Evolutionary conservation across 2,113 vertebrate species (phyloP).

Genomic region (Micromys minutus): DNA sequence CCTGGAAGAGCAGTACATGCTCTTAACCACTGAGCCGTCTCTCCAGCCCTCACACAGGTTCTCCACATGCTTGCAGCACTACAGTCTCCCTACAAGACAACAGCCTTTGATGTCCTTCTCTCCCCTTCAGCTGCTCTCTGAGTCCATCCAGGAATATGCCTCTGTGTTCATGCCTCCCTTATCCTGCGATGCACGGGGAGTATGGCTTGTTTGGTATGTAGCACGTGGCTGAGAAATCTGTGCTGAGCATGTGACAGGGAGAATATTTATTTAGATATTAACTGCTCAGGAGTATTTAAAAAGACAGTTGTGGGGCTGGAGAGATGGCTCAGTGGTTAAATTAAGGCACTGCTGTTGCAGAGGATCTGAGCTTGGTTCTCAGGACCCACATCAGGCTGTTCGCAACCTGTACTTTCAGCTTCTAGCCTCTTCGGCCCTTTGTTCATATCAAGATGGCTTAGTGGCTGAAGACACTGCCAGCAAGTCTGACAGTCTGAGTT

Average conservation of each 20-base stretch:
- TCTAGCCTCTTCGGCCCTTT: not conserved
- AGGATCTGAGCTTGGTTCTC: not conserved
- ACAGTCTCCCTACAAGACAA: no score
- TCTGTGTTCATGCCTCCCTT: not conserved
- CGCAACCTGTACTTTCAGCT: not conserved
- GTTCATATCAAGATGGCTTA: no score
- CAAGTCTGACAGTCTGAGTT: not conserved
- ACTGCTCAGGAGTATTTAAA: not conserved
- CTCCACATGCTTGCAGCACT: rapidly evolving
- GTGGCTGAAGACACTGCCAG: no score
- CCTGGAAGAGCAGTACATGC: no score
- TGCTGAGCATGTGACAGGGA: not conserved
- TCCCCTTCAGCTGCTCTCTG: not conserved
- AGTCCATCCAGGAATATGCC: not conserved
- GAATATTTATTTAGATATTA: not conserved
- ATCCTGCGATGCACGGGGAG: not conserved
- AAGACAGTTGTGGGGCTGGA: not conserved
- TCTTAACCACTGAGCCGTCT: no score
- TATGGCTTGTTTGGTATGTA: not conserved
- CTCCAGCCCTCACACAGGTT: not conserved
- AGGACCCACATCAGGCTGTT: not conserved
- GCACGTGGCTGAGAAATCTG: not conserved
- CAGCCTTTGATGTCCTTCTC: not conserved
- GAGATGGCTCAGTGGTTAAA: not conserved
- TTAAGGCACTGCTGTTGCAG: not conserved